Conservation (phyloP, 2,888 invertebrate genomes). For the Drosophila rubida region DNA sequence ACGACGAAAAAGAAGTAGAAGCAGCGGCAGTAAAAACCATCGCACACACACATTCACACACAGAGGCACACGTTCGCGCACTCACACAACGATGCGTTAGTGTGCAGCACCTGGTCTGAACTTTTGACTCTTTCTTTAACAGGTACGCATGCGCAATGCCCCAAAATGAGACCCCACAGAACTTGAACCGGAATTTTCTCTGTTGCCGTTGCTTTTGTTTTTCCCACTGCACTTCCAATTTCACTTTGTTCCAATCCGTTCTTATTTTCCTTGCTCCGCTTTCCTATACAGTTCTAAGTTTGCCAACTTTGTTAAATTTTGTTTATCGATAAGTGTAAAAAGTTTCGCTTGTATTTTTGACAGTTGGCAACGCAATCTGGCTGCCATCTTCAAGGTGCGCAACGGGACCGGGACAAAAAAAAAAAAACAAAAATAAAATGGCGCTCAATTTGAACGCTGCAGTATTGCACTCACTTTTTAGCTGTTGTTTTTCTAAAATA, state of each 20-base stretch:
- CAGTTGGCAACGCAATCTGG: slow-evolving; percentile 6
- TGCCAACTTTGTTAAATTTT: not conserved
- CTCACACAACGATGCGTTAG: slow-evolving; percentile 12
- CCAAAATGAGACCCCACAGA: slow-evolving; percentile 4
- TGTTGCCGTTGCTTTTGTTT: slow-evolving; percentile 3
- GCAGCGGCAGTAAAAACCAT: slow-evolving; percentile 17
- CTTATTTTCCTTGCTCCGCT: slow-evolving; percentile 1
- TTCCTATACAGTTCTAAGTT: not conserved
- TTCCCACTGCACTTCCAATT: slow-evolving; percentile 1
- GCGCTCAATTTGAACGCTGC: slow-evolving; percentile 13
- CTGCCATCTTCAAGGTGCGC: not conserved
- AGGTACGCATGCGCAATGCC: slow-evolving; percentile 48
- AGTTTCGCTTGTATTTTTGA: not conserved
- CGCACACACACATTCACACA: slow-evolving; percentile 16
- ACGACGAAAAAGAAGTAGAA: slow-evolving; percentile 27
- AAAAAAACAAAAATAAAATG: slow-evolving; percentile 3
- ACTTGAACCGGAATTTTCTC: slow-evolving; percentile 22
- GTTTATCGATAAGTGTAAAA: not conserved
- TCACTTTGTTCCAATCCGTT: not conserved
- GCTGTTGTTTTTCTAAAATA: slow-evolving; percentile 7
- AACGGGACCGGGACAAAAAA: slow-evolving; percentile 18
- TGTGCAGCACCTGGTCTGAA: slow-evolving; percentile 38
- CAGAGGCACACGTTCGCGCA: not conserved
- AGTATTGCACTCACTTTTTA: slow-evolving; percentile 37
- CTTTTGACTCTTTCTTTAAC: slow-evolving; percentile 35